These are phyloP conservation scores for Xiphorhynchus elegans DNA, from an alignment of 2,113 vertebrate genomes.

Conservation along the genomic window DNA sequence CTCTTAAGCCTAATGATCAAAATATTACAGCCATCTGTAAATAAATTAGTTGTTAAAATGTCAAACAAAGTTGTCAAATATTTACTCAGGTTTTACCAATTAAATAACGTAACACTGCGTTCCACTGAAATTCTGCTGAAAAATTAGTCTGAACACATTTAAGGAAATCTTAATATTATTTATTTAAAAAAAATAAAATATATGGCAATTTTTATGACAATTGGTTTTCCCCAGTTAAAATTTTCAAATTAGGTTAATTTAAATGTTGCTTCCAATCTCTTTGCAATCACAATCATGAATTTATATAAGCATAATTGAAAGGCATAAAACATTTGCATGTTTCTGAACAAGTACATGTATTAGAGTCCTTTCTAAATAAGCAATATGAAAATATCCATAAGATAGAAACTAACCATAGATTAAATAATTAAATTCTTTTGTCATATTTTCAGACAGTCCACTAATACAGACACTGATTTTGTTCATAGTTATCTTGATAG, in stretches of 20 bases:
- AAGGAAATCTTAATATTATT: background rate
- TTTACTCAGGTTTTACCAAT: background rate
- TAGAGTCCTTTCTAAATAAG: background rate
- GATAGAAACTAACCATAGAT: background rate
- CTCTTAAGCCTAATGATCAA: background rate
- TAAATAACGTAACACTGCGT: background rate
- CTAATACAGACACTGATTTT: background rate
- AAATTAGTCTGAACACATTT: background rate
- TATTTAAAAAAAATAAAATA: background rate
- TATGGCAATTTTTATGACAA: background rate
- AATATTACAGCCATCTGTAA: conserved; percentile 5
- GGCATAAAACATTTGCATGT: background rate
- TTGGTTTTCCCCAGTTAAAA: background rate
- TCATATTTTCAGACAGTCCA: background rate
- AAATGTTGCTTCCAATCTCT: background rate
- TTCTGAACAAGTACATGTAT: background rate
- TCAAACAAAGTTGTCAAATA: background rate
- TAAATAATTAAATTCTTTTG: background rate
- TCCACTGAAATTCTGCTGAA: background rate
- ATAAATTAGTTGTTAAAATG: background rate
- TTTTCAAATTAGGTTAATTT: background rate
- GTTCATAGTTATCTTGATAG: background rate
- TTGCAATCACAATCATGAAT: background rate
- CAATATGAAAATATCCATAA: background rate
- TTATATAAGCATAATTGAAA: background rate